Base-by-base conservation (phyloP, 2,888 invertebrate species). In the Dusona sp. region DNA sequence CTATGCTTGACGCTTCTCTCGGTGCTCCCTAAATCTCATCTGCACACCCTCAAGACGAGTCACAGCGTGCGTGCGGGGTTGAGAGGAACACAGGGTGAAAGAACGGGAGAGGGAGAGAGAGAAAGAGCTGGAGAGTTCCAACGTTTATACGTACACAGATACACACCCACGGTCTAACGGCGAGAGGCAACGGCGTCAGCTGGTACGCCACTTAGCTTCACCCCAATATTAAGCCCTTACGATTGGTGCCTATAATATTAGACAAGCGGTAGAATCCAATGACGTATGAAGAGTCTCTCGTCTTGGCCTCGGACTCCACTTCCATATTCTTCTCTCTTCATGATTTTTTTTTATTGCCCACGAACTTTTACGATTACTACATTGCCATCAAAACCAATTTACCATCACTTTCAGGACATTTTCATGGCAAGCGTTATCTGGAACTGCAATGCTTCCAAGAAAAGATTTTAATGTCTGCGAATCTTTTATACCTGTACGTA, bases 131-230 rank as follows among this genome's bases (percentile, higher is more conserved):
- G 83, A 75, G 87, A 88, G 73, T 64, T 80, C 48, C 77, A 68
- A 72, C 64, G 68, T 79, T 67, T 57, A 57, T 45, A 68, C 36
- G 42, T 13, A 74, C 74, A 74, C 33, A 3, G 36, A 48, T 68
- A 45, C 72, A 70, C 68, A 72, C 65, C 38, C 78, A 68, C 68
- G 68, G 19, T 61, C 61, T 73, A 75, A 78, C 67, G 85, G 67
- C 38, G 73, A 57, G 84, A 87, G 83, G 75, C 87, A 89, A 84
- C 88, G 94, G 95, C 95, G 95, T 95, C 95, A 95, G 95, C 95
- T 95, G 95, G 94, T 93, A 92, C 94, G 93, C 95, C 95, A 95
- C 95, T 95, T 95, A 94, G 93, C 94, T 94, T 94, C 93, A 93
- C 93, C 94, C 94, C 92, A 92, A 94, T 94, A 94, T 94, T 93